Base-by-base conservation (phyloP, 2,888 invertebrate genomes). In the Hirudinaria manillensis region DNA sequence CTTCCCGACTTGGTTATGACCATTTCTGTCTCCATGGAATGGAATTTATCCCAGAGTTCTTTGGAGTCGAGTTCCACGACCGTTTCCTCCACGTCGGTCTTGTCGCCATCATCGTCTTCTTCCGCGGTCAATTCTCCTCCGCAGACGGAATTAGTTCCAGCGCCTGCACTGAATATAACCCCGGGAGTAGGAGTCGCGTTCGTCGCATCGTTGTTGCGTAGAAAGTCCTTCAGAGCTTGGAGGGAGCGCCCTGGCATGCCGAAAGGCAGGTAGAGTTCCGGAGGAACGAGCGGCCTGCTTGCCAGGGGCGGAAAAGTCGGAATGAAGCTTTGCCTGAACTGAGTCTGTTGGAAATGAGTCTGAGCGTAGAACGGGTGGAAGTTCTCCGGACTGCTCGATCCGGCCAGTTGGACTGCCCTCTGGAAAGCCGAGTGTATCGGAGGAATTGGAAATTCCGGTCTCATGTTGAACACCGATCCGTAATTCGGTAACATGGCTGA, bases 41-140 rank as follows among this genome's bases (percentile, higher is more conserved):
- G 84, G 77, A 87, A 87, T 78, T 84, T 83, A 51, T 81, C 80
- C 87, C 87, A 87, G 38, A 87, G 81, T n/a, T 86, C 85, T 66
- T 83, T 81, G 78, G 85, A 84, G 76, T 86, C 87, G 76, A 87
- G 73, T 65, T 96, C 98, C 84, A 98, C 98, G 88, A 96, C 96
- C 78, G 98, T 98, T 87, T 98, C 96, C 86, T 98, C 97, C 84
- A 98, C 98, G 88, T 97, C 96, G 78, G 98, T 98, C 87, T 98
- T 96, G 87, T 98, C 97, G 81, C 93, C 91, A 93, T 93, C 83
- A 92, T 93, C 81, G 92, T 89, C 75, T 89, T 89, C 79, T 90
- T 86, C 76, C 90, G 2, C 68, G 10, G 32, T n/a, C n/a, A 32
- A 3, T 29, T 68, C 68, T 36, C 68, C 68, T 29, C 1, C 68